Percentiles rank a stretch among this genome's conserved stretches.
These are phyloP conservation scores for Hydrophis major DNA, from an alignment of 2,797 vertebrate genomes.

Conservation along the genomic window DNA sequence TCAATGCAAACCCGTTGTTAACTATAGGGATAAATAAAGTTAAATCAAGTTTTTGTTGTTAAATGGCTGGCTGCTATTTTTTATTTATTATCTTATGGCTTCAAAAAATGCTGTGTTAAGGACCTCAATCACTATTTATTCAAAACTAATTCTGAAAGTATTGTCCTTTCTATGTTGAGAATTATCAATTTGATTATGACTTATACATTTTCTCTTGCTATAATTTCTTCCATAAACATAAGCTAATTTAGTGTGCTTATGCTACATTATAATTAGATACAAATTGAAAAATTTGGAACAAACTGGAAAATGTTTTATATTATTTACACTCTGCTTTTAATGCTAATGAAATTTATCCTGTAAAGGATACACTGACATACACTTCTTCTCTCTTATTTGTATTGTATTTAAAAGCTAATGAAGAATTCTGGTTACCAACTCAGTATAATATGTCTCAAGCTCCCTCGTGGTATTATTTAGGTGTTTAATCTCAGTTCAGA, in stretches of 20 bases:
- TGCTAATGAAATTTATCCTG: not conserved
- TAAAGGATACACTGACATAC: not conserved
- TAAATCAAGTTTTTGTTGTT: constrained; percentile 78
- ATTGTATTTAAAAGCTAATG: not conserved
- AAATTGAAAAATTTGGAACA: not conserved
- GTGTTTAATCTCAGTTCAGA: not conserved
- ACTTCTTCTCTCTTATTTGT: not conserved
- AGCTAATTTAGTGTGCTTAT: not conserved
- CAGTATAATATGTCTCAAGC: not conserved
- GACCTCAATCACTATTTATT: not conserved
- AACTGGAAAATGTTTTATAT: not conserved
- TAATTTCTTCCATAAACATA: not conserved
- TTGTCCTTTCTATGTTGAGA: not conserved
- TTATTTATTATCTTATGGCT: constrained; percentile 10
- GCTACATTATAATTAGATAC: not conserved
- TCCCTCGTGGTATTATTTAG: not conserved
- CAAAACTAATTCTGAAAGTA: not conserved
- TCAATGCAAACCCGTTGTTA: constrained; percentile 83
- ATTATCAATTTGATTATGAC: not conserved
- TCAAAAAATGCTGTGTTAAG: not conserved
- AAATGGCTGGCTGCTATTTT: constrained; percentile 64
- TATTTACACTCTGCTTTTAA: not conserved
- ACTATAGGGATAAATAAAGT: constrained; percentile 86
- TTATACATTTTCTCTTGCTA: not conserved
- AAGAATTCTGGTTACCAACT: no score